Conservation (phyloP, 2,113 vertebrate species). For the Eurystomus gularis region DNA sequence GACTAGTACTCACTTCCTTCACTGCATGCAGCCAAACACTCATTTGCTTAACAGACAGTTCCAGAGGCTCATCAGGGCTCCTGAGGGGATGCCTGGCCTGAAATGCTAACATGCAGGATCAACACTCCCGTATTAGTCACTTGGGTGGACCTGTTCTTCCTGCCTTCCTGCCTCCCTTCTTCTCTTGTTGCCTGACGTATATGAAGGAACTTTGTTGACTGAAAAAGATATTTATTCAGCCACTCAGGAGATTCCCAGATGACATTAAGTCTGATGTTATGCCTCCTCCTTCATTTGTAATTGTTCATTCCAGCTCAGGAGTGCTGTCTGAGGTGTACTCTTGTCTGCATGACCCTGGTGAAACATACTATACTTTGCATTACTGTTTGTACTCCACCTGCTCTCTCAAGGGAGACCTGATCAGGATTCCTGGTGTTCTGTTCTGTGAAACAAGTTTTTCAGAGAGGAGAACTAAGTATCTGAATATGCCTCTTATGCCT, state of each 20-base stretch:
- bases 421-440: neutral
- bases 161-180: too few species aligned
- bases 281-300: neutral
- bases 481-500: neutral
- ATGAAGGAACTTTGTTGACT: neutral
- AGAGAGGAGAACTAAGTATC: neutral
- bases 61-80: neutral
- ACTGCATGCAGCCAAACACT: neutral
- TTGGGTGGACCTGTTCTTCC: neutral
- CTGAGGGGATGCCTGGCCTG: neutral
- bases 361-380: neutral
- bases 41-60: neutral
- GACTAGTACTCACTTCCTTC: neutral
- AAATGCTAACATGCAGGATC: neutral
- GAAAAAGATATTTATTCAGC: neutral
- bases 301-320: neutral
- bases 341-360: neutral
- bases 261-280: neutral
- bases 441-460: neutral
- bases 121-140: neutral
- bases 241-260: neutral
- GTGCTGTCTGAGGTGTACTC: neutral
- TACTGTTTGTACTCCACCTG: neutral
- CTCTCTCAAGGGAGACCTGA: neutral
- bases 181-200: neutral